phyloP scores from a whole-genome alignment of 2,113 vertebrate species.

The Colinus virginianus region DNA sequence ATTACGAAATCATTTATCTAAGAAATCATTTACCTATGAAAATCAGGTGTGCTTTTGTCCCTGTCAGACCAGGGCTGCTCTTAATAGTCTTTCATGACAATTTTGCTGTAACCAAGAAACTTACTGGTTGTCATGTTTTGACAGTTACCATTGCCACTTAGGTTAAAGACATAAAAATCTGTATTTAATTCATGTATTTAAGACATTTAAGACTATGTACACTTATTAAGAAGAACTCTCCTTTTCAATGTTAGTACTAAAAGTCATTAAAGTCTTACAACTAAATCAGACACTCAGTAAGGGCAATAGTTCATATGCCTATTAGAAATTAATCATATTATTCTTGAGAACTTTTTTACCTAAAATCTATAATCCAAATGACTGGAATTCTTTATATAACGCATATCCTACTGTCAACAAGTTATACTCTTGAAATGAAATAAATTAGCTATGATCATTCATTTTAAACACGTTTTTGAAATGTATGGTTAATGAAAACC shows the following conservation, averaged over 20 bases:
- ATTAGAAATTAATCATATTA: slow-evolving; percentile 23
- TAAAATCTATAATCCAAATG: slow-evolving; percentile 20
- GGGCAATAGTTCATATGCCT: not conserved
- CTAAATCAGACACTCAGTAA: slow-evolving; percentile 18
- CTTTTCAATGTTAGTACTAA: not conserved
- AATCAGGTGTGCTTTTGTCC: not conserved
- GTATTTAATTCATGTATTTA: not conserved
- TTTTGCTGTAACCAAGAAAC: not conserved
- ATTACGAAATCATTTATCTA: not conserved
- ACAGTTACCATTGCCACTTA: not conserved
- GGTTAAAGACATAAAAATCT: not conserved
- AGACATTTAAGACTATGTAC: not conserved
- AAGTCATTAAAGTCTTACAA: not conserved
- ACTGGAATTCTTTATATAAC: not conserved
- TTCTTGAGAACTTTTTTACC: not conserved
- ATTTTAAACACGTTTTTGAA: not conserved
- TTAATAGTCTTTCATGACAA: not conserved
- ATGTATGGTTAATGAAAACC: not conserved
- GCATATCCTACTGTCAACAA: not conserved
- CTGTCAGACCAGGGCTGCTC: not conserved
- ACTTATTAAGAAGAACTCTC: not conserved
- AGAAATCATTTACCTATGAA: not conserved
- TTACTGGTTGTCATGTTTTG: not conserved
- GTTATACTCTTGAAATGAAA: not conserved
- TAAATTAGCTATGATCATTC: not conserved